phyloP scores from a whole-genome alignment of 2,888 invertebrate genomes.

The Ephialtes manifestator region DNA sequence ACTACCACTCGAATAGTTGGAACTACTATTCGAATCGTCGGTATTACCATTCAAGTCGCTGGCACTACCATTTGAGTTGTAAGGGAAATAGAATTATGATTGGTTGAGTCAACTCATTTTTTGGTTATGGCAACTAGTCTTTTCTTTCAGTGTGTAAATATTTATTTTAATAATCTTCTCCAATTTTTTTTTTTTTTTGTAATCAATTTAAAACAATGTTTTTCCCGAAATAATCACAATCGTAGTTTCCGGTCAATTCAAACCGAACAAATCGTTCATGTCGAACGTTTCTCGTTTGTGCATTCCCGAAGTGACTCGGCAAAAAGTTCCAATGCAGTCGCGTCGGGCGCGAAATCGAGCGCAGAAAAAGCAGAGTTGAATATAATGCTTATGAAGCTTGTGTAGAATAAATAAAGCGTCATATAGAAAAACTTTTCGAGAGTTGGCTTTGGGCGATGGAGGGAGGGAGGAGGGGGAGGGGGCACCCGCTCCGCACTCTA shows the following conservation, averaged over 20 bases:
- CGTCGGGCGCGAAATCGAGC: slow-evolving; percentile 7
- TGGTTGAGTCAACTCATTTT: too few relatives aligned
- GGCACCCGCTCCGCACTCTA: background rate
- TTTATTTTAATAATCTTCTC: background rate
- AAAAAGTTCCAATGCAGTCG: background rate
- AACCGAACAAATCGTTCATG: background rate
- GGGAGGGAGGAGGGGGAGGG: slow-evolving; percentile 26
- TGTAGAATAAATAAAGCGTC: slow-evolving; percentile 44
- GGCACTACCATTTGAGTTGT: too few relatives aligned
- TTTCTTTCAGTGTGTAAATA: too few relatives aligned
- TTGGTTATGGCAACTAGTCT: too few relatives aligned
- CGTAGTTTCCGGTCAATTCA: background rate
- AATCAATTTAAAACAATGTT: background rate
- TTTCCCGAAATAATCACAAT: background rate
- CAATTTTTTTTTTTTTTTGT: background rate
- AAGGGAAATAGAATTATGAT: too few relatives aligned
- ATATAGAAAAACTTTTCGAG: slow-evolving; percentile 33
- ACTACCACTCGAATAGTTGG: too few relatives aligned
- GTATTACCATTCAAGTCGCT: too few relatives aligned
- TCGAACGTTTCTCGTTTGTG: background rate
- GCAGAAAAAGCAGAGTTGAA: slow-evolving; percentile 7
- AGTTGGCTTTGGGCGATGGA: slow-evolving; percentile 10
- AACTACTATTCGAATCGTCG: too few relatives aligned
- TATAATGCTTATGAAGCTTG: slow-evolving; percentile 46
- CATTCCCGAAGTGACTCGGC: background rate